Conservation (phyloP, 2,888 invertebrate species). For the Trilocha varians region DNA sequence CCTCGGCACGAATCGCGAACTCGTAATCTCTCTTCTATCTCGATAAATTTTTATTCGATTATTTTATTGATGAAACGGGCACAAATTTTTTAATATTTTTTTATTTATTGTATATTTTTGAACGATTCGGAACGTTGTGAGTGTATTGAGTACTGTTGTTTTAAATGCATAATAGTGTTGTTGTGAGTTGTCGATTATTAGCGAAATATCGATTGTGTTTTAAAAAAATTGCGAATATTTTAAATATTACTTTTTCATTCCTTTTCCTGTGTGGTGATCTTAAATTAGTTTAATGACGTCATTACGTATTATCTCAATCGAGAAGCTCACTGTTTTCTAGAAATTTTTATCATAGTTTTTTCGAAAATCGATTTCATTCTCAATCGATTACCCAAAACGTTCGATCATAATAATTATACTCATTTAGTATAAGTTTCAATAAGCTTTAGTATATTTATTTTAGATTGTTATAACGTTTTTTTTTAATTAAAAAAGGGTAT, state of each 20-base stretch:
- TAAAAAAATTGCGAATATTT: background rate
- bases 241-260: background rate
- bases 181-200: background rate
- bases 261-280: background rate
- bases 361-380: background rate
- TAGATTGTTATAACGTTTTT: conserved; percentile 13
- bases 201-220: background rate
- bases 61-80: conserved; percentile 31
- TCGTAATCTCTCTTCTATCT: conserved; percentile 42
- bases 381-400: conserved; percentile 6
- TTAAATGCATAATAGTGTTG: background rate
- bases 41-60: conserved; percentile 29
- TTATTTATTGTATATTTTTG: conserved; percentile 12
- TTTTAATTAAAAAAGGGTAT: conserved; percentile 21
- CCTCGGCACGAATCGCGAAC: conserved; percentile 50
- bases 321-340: background rate
- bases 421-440: conserved; percentile 52
- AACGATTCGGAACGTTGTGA: conserved; percentile 4
- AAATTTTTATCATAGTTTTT: background rate
- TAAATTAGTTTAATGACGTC: background rate
- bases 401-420: conserved; percentile 67
- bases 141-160: background rate
- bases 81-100: conserved; percentile 25
- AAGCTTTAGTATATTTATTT: conserved; percentile 63
- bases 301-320: background rate